These are phyloP conservation scores for Plodia interpunctella DNA, from an alignment of 1,140 invertebrate species.

Conservation along the genomic window DNA sequence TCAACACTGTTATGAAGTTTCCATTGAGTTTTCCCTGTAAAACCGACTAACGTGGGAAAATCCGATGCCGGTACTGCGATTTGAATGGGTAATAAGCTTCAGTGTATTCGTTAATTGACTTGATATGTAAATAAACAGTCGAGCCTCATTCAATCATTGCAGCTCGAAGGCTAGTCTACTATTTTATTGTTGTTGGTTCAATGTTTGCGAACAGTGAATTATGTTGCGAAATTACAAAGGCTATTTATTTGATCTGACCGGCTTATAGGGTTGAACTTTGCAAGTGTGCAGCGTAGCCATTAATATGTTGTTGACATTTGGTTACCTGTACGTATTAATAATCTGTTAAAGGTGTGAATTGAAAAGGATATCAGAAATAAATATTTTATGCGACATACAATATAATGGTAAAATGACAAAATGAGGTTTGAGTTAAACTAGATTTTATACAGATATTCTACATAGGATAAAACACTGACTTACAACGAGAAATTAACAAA, in stretches of 20 bases:
- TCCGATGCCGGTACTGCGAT: constrained; percentile 46
- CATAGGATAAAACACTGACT: no score
- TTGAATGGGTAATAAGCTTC: constrained; percentile 66
- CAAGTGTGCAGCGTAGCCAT: not conserved
- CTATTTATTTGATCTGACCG: not conserved
- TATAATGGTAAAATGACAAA: no score
- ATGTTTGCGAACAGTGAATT: constrained; percentile 35
- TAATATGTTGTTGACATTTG: not conserved
- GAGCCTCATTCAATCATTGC: constrained; percentile 45
- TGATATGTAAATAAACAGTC: constrained; percentile 65
- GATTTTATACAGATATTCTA: no score
- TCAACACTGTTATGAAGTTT: constrained; percentile 61
- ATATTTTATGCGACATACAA: no score
- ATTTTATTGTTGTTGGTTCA: constrained; percentile 39
- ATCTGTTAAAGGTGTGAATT: no score
- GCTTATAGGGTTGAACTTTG: constrained; percentile 1
- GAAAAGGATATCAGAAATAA: no score
- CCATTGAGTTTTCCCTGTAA: constrained; percentile 53
- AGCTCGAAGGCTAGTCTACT: constrained; percentile 46
- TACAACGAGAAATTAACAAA: no score
- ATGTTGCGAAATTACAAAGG: constrained; percentile 7
- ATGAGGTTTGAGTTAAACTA: no score
- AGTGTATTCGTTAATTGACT: constrained; percentile 64
- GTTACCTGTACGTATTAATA: no score
- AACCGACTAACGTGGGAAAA: constrained; percentile 59